Percentiles rank a stretch among this genome's conserved stretches.
These are phyloP conservation scores for Lycaena phlaeas DNA, from an alignment of 2,888 invertebrate genomes.

Conservation along the genomic window DNA sequence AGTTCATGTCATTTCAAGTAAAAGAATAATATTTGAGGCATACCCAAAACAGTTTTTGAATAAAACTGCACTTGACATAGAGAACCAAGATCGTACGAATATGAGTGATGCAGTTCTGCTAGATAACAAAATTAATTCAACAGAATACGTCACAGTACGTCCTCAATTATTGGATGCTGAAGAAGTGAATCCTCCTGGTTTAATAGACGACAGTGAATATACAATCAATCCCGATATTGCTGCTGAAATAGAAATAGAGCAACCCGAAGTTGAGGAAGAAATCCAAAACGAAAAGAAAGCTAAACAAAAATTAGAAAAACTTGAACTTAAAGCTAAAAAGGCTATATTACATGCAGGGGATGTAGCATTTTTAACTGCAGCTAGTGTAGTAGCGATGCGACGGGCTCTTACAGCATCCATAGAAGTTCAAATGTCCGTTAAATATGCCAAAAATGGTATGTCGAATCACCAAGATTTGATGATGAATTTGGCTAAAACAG, in stretches of 20 bases:
- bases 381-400: conserved; percentile 60
- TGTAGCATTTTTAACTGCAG: conserved; percentile 60
- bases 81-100: conserved; percentile 35
- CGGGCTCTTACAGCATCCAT: conserved; percentile 62
- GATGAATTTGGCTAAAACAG: conserved; percentile 66
- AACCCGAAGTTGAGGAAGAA: conserved; percentile 47
- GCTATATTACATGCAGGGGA: conserved; percentile 65
- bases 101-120: conserved; percentile 42
- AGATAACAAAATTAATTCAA: conserved; percentile 41
- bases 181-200: conserved; percentile 37
- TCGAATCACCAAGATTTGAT: conserved; percentile 61
- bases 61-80: conserved; percentile 50
- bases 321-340: conserved; percentile 61
- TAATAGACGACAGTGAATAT: conserved; percentile 45
- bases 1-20: conserved; percentile 33
- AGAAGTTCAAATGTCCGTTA: conserved; percentile 63
- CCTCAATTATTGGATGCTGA: conserved; percentile 35
- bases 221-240: conserved; percentile 44
- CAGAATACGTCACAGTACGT: conserved; percentile 34
- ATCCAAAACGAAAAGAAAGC: conserved; percentile 40
- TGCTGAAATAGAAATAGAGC: conserved; percentile 57
- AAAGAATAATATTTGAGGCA: conserved; percentile 17
- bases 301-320: conserved; percentile 48
- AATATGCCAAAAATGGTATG: conserved; percentile 58
- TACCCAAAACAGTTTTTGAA: conserved; percentile 50